Evolutionary conservation across 2,888 invertebrate species (phyloP).

Genomic region (Chironomus riparius): DNA sequence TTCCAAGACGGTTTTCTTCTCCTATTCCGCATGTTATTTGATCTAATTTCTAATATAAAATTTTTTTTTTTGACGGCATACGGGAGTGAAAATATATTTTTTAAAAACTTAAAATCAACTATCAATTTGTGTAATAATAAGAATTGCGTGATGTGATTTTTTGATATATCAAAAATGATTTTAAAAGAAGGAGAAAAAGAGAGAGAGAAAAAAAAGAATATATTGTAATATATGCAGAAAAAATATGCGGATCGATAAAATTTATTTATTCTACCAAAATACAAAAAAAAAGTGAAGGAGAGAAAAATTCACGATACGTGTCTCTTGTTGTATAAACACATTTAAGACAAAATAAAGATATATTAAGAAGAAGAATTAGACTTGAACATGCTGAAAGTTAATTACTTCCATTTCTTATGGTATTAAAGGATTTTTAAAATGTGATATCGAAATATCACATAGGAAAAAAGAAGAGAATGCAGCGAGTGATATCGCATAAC

Average conservation of each 20-base stretch:
- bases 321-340: neutral
- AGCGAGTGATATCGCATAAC: slow-evolving; percentile 6
- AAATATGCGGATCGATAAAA: slow-evolving; percentile 27
- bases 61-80: slow-evolving; percentile 2
- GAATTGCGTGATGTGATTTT: neutral
- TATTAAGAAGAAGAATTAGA: neutral
- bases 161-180: neutral
- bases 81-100: neutral
- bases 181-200: neutral
- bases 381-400: slow-evolving; percentile 2
- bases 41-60: slow-evolving; percentile 1
- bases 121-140: neutral
- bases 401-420: neutral
- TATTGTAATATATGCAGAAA: slow-evolving; percentile 27
- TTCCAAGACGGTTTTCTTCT: neutral
- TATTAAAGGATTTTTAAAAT: slow-evolving; percentile 6
- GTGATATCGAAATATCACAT: neutral
- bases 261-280: slow-evolving; percentile 28
- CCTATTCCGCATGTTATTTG: slow-evolving; percentile 18
- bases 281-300: slow-evolving; percentile 29
- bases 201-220: slow-evolving; percentile 7
- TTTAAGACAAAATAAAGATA: neutral
- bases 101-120: neutral
- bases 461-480: neutral
- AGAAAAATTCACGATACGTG: slow-evolving; percentile 29